These are phyloP conservation scores for Nymphalis c-album DNA, from an alignment of 2,888 invertebrate species.

Conservation along the genomic window DNA sequence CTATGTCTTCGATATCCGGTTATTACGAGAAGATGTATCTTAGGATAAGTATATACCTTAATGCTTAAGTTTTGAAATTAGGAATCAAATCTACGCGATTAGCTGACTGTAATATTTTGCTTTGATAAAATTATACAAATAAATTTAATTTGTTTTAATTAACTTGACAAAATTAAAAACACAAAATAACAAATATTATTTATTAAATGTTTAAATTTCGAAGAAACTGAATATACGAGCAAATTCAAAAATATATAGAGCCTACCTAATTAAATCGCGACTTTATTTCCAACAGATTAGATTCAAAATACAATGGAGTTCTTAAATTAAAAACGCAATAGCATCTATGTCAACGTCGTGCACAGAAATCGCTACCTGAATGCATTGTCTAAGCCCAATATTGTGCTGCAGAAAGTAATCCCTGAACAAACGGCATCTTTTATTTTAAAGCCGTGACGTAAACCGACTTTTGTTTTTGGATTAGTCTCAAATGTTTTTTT, in stretches of 20 bases:
- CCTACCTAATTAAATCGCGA: background rate
- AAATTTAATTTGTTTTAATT: too few relatives aligned
- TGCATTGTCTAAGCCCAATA: slow-evolving; percentile 63
- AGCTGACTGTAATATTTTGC: background rate
- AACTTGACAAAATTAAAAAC: too few relatives aligned
- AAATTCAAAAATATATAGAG: slow-evolving; percentile 5
- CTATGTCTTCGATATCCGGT: slow-evolving; percentile 44
- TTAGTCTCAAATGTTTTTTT: slow-evolving; percentile 44
- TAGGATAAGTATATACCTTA: slow-evolving; percentile 7
- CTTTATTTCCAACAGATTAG: slow-evolving; percentile 5
- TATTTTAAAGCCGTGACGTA: slow-evolving; percentile 72
- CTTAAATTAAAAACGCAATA: slow-evolving; percentile 33
- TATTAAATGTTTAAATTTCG: slow-evolving; percentile 2
- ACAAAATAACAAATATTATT: too few relatives aligned
- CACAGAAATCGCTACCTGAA: slow-evolving; percentile 69
- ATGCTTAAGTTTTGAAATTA: background rate
- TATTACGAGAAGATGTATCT: slow-evolving; percentile 14
- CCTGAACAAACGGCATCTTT: slow-evolving; percentile 67
- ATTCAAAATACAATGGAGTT: slow-evolving; percentile 14
- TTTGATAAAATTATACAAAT: background rate
- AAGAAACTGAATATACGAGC: slow-evolving; percentile 17
- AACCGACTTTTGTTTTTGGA: slow-evolving; percentile 59
- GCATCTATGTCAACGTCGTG: slow-evolving; percentile 49
- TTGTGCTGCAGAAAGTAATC: slow-evolving; percentile 69
- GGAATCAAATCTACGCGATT: background rate